phyloP scores from a whole-genome alignment of 2,888 invertebrate genomes.

The Phyto melanocephala region DNA sequence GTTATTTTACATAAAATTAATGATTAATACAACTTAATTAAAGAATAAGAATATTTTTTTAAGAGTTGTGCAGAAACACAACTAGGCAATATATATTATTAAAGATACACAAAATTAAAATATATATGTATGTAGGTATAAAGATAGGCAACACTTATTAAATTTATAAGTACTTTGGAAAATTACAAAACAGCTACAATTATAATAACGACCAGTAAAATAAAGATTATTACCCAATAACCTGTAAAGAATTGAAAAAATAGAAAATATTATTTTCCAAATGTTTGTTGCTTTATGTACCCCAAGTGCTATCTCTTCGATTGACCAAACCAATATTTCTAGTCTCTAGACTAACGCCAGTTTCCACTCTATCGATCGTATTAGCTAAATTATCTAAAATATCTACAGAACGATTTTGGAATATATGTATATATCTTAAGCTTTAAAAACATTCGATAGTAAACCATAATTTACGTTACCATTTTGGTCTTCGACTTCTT shows the following conservation, averaged over 20 bases:
- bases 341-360: slow-evolving; percentile 84
- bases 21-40: too few species aligned
- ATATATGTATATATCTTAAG: too few species aligned
- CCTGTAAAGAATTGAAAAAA: slow-evolving; percentile 74
- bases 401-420: slow-evolving; percentile 79
- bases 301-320: slow-evolving; percentile 85
- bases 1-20: too few species aligned
- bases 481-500: slow-evolving; percentile 87
- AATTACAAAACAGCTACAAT: slow-evolving; percentile 79
- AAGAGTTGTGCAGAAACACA: too few species aligned
- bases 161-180: slow-evolving; percentile 44
- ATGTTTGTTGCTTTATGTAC: slow-evolving; percentile 74
- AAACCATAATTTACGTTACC: background rate
- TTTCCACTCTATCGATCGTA: slow-evolving; percentile 85
- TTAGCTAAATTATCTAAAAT: slow-evolving; percentile 87
- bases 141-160: background rate
- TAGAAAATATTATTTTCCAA: background rate
- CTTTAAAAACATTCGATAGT: too few species aligned
- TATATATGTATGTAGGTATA: too few species aligned
- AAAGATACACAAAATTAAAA: too few species aligned
- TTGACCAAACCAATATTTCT: slow-evolving; percentile 83
- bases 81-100: too few species aligned
- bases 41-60: too few species aligned
- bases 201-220: slow-evolving; percentile 84
- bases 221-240: slow-evolving; percentile 86